Evolutionary conservation across 2,888 invertebrate species (phyloP).

Genomic region (Drosophila paracracens): DNA sequence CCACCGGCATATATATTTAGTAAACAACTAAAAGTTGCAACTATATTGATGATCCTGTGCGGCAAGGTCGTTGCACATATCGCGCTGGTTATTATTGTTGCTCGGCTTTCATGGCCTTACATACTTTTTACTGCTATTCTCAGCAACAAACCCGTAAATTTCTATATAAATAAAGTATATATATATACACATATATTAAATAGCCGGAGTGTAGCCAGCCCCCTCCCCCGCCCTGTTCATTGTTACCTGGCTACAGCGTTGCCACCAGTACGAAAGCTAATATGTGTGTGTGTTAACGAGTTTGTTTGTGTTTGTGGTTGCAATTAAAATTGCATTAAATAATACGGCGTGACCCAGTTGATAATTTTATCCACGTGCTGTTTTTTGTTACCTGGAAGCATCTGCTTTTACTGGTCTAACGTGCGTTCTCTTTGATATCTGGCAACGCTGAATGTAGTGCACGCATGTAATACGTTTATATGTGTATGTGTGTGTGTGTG

Average conservation of each 20-base stretch:
- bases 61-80: slow-evolving; percentile 49
- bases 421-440: slow-evolving; percentile 33
- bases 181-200: slow-evolving; percentile 2
- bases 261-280: slow-evolving; percentile 34
- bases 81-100: slow-evolving; percentile 3
- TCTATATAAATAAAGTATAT: slow-evolving; percentile 7
- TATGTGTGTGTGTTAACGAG: background rate
- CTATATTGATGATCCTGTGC: slow-evolving; percentile 40
- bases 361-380: slow-evolving; percentile 32
- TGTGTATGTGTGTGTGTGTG: slow-evolving; percentile 14
- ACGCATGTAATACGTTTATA: slow-evolving; percentile 30
- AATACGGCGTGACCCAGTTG: slow-evolving; percentile 13
- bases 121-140: slow-evolving; percentile 1
- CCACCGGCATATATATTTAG: background rate
- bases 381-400: slow-evolving; percentile 24
- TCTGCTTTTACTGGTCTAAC: slow-evolving; percentile 16
- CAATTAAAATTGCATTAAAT: slow-evolving; percentile 17
- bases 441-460: slow-evolving; percentile 57
- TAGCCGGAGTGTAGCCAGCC: slow-evolving; percentile 24
- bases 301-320: slow-evolving; percentile 1
- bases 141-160: slow-evolving; percentile 2
- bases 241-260: slow-evolving; percentile 51
- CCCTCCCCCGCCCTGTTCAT: slow-evolving; percentile 12
- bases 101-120: background rate
- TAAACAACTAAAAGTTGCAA: slow-evolving; percentile 12